Evolutionary conservation across 2,113 vertebrate species (phyloP).

Genomic region (Cacatua alba): DNA sequence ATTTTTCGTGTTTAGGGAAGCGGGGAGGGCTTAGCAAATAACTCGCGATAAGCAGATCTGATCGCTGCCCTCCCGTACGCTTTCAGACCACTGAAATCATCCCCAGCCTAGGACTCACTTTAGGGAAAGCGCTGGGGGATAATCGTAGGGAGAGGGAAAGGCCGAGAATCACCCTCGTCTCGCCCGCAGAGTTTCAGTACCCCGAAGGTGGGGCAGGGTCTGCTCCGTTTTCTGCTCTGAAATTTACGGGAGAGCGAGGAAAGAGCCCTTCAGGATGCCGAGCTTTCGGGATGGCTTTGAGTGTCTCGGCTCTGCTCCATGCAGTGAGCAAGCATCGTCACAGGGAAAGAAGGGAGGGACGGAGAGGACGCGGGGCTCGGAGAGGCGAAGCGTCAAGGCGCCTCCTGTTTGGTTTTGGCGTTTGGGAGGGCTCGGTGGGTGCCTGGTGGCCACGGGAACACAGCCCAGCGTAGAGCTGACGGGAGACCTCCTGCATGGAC

Average conservation of each 20-base stretch:
- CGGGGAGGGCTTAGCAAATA: background rate
- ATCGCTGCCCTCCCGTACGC: background rate
- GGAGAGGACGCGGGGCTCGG: background rate
- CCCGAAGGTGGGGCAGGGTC: background rate
- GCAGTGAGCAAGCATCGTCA: background rate
- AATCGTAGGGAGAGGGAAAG: background rate
- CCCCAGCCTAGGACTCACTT: background rate
- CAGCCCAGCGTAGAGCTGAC: background rate
- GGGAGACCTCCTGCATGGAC: no score
- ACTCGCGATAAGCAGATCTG: no score
- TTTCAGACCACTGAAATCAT: background rate
- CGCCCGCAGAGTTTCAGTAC: background rate
- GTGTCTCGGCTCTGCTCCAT: background rate
- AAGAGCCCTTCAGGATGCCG: background rate
- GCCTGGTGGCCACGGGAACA: no score
- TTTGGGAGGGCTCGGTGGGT: background rate
- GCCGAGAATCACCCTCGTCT: background rate
- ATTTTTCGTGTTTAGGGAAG: background rate
- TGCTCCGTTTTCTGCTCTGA: background rate
- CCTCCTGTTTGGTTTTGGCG: background rate
- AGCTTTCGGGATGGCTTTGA: background rate
- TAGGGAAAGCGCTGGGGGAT: background rate
- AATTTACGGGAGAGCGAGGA: background rate
- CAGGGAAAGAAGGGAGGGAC: background rate
- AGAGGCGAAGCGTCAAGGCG: background rate